Evolutionary conservation across 1,140 invertebrate species (phyloP), one percentile per base, ranked within the genome.

Genomic region (Phocides pigmalion): DNA sequence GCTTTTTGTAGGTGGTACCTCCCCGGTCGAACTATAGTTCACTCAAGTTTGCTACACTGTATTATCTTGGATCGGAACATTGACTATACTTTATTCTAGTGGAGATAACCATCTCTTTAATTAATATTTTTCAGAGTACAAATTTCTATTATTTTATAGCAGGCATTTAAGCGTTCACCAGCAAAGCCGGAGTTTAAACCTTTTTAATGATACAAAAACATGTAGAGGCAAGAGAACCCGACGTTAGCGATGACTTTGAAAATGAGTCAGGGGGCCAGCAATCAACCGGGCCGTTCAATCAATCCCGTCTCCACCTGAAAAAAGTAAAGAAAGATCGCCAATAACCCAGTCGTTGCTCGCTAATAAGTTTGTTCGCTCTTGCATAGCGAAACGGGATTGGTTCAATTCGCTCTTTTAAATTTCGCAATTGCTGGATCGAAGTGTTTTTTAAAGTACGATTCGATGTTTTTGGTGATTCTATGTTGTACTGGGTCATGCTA

Each of bases 361-460:
- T 87, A 87, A 87, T 87, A 83, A 87, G 84, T 87, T 84, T 87
- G 84, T 79, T 74, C 84, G 67, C 80, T 87, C 79, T 84, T 83
- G 80, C 84, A 87, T 83, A 71, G 74, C 76, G 67, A 70, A 81
- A 72, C 78, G 76, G 76, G 82, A 83, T 79, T 79, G 80, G 72
- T 74, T 68, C 84, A 86, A 84, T 86, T 83, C 82, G 74, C 66
- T 69, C 74, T 75, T 74, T 84, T 87, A 80, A 86, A 86, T 79
- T 78, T 86, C 77, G 68, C 81, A 82, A 82, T 83, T 73, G 74
- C 47, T 74, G 61, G 75, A 76, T 75, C 75, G 74, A 70, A 68
- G 64, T 58, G 67, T 50, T 51, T 74, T 72, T 81, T 79, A 72
- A 62, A 59, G 64, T 64, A n/a, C 28, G 73, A 61, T 72, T 70